Conservation (phyloP, 2,113 vertebrate species). For the Cynocephalus volans region DNA sequence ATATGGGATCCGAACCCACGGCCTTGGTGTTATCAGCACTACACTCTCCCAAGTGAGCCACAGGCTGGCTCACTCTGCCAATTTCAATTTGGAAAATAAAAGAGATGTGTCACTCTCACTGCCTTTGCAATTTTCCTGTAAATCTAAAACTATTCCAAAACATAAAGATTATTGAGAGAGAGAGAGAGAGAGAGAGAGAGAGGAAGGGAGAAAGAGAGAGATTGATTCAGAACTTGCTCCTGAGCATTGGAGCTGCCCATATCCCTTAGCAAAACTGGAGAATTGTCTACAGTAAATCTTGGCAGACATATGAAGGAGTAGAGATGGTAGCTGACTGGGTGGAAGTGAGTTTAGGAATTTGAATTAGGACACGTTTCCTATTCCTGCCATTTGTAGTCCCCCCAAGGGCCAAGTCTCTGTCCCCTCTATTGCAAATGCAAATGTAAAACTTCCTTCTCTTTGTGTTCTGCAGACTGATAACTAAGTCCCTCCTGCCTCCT, state of each 20-base stretch:
- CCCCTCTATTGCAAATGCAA: neutral
- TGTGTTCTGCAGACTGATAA: neutral
- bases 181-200: no score
- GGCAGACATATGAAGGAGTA: neutral
- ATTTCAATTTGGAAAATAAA: conserved; percentile 7
- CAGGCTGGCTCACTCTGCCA: no score
- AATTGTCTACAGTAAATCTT: neutral
- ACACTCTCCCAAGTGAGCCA: no score
- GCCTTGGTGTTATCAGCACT: no score
- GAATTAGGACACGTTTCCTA: neutral
- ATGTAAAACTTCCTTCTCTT: neutral
- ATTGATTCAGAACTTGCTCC: neutral
- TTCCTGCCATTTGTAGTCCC: neutral
- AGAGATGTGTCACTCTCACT: neutral
- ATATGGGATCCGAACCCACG: no score
- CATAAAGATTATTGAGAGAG: no score
- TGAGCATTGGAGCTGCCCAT: neutral
- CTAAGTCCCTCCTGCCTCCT: neutral
- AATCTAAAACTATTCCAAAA: conserved; percentile 29
- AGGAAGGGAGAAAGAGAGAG: neutral
- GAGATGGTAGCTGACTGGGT: neutral
- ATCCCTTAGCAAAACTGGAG: neutral
- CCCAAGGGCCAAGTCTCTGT: neutral
- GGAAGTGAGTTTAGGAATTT: neutral
- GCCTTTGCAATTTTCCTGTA: neutral